Base-by-base conservation (phyloP, 2,797 vertebrate genomes). In the Ispidina lecontei region DNA sequence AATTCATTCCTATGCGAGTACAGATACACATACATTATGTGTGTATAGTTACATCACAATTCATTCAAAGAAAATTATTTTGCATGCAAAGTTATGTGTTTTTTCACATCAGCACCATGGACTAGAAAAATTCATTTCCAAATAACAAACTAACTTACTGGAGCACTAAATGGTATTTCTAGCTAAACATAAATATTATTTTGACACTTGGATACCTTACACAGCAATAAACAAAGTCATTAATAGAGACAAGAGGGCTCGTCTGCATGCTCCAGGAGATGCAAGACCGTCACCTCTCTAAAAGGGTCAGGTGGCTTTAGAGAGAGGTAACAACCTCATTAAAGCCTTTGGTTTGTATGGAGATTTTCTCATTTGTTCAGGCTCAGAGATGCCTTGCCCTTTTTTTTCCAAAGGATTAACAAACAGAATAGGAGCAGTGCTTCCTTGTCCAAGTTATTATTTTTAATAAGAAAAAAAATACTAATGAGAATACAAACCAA, bases 391-490 rank as follows among this genome's bases (percentile, higher is more conserved):
- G 0, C 18, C 19, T 63, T 14, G 6, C 15, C 5, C 10, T 72
- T 39, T 39, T 56, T 47, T 37, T 22, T 20, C 51, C 47, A 26
- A 82, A 68, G 81, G 88, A 90, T 90, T 91, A 94, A 77, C 35
- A 71, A 91, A 88, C 76, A 88, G 59, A 72, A 84, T 39, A 90
- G 39, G 9, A 87, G 72, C 47, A 41, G n/a, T 35, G 28, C 69
- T 82, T 77, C 58, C 35, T 75, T 72, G 54, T 69, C 47, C 65
- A 59, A 68, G 31, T 22, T 80, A 62, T 89, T 87, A 89, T 43
- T 93, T 95, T 84, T 91, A 92, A 92, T 62, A 85, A 52, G 77
- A 82, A 90, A 91, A 89, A 71, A 94, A 87, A 91, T 64, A 78
- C 81, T 87, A 91, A 94, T 92, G 91, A 65, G 78, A 89, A 89